A percentile compares a stretch with the other conserved stretches of the same genome.
These are phyloP conservation scores for Cephus nigrinus DNA, from an alignment of 2,888 invertebrate species.

Conservation along the genomic window DNA sequence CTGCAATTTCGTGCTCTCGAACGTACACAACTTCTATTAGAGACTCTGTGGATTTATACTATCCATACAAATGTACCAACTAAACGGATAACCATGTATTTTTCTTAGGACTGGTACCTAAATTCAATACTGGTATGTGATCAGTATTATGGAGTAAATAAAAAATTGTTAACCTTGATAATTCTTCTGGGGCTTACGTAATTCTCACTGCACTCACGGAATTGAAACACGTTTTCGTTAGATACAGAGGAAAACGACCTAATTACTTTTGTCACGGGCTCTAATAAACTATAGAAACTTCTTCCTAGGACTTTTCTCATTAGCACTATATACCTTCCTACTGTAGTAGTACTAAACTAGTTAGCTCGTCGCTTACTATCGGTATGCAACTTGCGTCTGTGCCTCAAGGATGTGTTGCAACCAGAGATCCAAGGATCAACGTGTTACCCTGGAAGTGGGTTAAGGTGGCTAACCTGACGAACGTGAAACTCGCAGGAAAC, in stretches of 20 bases:
- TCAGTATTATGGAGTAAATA: too few relatives aligned
- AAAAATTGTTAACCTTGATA: too few relatives aligned
- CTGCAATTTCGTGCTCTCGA: slow-evolving; percentile 9
- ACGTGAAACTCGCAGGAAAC: slow-evolving; percentile 32
- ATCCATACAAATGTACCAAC: too few relatives aligned
- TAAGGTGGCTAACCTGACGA: too few relatives aligned
- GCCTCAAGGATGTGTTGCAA: background rate
- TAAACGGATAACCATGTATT: too few relatives aligned
- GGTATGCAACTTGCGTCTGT: slow-evolving; percentile 9
- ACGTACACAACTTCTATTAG: too few relatives aligned
- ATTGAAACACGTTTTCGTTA: too few relatives aligned
- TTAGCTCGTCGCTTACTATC: background rate
- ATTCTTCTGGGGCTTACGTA: too few relatives aligned
- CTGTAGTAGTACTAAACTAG: slow-evolving; percentile 1
- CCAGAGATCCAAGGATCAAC: slow-evolving; percentile 1
- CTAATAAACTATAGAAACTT: background rate
- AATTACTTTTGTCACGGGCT: background rate
- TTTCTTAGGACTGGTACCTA: too few relatives aligned
- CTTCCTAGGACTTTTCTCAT: slow-evolving; percentile 3
- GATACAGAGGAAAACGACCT: background rate
- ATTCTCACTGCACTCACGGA: too few relatives aligned
- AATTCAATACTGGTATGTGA: too few relatives aligned
- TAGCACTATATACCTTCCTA: slow-evolving; percentile 1
- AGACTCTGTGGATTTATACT: too few relatives aligned
- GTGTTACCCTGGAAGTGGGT: background rate